Evolutionary conservation across 2,113 vertebrate genomes (phyloP), one percentile per base, ranked within the genome.

Genomic region (Apaloderma vittatum): DNA sequence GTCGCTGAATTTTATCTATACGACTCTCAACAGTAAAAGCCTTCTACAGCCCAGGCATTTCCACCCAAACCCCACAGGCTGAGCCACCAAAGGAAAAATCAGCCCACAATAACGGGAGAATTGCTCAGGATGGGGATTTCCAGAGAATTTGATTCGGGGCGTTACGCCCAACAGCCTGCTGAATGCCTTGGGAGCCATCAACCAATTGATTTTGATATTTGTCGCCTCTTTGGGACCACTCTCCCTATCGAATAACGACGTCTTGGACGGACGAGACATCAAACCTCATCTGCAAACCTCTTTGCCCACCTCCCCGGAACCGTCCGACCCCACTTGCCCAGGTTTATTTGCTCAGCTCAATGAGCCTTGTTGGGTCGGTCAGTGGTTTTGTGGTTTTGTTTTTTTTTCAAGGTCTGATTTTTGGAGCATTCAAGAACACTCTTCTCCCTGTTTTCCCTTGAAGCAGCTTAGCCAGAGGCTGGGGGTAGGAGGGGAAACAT

Each of bases 391-490:
- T 8, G 32, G 79, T 52, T 12, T 13, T 57, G 32, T 27, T 46
- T 66, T 32, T 51, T 32, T 32, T 48, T 63, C 76, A 24, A 90
- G 30, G 36, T 62, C 88, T 77, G 88, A 88, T 63, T 94, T 86
- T 80, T 79, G 73, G 79, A 77, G 68, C 34, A 52, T 65, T 93
- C 65, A 76, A 51, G 94, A 81, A 22, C 11, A 4, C 71, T n/a
- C 30, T 43, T 62, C 78, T 78, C 30, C 37, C 87, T 95, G 74
- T 87, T 97, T 97, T 97, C 95, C 97, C 92, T 97, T 30, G 0
- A 65, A 94, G 89, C 82, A 90, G 95, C 86, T 98, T 78, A 72
- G 91, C 95, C 90, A 96, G 92, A 90, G 78, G 86, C 48, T 88
- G 76, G 79, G 94, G 93, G 27, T 5, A 91, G 66, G 76, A 92